Conservation (phyloP, 1,140 invertebrate species). For the Tribolium madens region DNA sequence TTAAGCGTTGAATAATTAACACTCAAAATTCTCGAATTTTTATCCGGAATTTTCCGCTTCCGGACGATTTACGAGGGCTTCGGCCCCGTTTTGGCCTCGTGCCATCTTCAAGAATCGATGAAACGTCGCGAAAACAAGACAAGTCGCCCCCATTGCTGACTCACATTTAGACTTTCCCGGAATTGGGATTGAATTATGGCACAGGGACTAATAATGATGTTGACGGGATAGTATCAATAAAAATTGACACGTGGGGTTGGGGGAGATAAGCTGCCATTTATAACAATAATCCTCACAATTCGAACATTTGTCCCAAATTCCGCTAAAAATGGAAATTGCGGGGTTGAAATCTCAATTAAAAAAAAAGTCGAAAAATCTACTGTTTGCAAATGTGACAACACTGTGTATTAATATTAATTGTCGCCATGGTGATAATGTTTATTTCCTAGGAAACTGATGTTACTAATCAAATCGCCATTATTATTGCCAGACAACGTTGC, state of each 20-base stretch:
- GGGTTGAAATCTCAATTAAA: too few species aligned
- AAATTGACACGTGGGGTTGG: background rate
- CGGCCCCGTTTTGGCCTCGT: background rate
- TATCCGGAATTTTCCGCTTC: background rate
- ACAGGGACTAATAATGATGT: conserved; percentile 9
- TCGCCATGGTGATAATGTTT: too few species aligned
- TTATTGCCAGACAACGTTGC: too few species aligned
- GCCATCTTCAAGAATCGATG: background rate
- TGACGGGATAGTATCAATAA: background rate
- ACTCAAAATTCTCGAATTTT: background rate
- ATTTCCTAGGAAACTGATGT: too few species aligned
- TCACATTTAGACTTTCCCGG: background rate
- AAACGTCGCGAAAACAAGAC: background rate
- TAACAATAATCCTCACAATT: background rate
- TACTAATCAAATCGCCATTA: too few species aligned
- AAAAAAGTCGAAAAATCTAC: too few species aligned
- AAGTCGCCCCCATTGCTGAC: background rate
- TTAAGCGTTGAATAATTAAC: background rate
- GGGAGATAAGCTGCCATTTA: conserved; percentile 5
- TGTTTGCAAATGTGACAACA: too few species aligned
- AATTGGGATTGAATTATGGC: conserved; percentile 13
- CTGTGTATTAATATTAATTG: too few species aligned
- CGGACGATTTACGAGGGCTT: background rate
- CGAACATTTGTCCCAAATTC: background rate
- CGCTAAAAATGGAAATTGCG: too few species aligned